Evolutionary conservation across 2,888 invertebrate genomes (phyloP).

Genomic region (Marronus borbonicus): DNA sequence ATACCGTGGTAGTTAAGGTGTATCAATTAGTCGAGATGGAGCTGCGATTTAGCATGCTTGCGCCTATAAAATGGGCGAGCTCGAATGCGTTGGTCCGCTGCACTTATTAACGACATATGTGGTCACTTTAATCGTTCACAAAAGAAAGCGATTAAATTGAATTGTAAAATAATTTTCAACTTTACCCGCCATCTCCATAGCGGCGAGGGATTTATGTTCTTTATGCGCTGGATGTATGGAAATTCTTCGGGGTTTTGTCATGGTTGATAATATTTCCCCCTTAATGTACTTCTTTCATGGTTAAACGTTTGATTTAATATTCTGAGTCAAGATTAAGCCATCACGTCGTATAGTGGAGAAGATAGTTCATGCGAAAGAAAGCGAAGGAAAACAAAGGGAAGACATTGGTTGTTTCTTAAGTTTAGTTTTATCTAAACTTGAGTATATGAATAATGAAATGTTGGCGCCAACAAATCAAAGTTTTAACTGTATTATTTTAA

Average conservation of each 20-base stretch:
- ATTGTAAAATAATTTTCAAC: constrained; percentile 23
- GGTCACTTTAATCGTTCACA: constrained; percentile 26
- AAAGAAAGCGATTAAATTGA: constrained; percentile 31
- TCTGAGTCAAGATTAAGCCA: neutral
- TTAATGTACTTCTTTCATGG: neutral
- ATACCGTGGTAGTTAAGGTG: constrained; percentile 23
- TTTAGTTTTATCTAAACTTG: too few species aligned
- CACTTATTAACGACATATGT: constrained; percentile 31
- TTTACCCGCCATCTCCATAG: neutral
- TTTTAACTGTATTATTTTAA: too few species aligned
- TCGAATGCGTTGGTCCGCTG: neutral
- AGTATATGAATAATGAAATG: too few species aligned
- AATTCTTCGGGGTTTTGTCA: neutral
- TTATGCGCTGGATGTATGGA: neutral
- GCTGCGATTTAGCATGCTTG: neutral
- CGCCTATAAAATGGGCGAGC: neutral
- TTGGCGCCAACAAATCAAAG: too few species aligned
- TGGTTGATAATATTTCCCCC: neutral
- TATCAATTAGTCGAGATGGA: constrained; percentile 22
- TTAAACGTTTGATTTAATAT: neutral
- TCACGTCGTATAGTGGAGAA: neutral
- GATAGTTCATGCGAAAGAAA: too few species aligned
- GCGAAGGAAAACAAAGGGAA: too few species aligned
- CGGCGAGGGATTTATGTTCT: neutral
- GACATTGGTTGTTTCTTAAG: too few species aligned